Evolutionary conservation across 2,888 invertebrate genomes (phyloP).

Genomic region (Colletes collaris): DNA sequence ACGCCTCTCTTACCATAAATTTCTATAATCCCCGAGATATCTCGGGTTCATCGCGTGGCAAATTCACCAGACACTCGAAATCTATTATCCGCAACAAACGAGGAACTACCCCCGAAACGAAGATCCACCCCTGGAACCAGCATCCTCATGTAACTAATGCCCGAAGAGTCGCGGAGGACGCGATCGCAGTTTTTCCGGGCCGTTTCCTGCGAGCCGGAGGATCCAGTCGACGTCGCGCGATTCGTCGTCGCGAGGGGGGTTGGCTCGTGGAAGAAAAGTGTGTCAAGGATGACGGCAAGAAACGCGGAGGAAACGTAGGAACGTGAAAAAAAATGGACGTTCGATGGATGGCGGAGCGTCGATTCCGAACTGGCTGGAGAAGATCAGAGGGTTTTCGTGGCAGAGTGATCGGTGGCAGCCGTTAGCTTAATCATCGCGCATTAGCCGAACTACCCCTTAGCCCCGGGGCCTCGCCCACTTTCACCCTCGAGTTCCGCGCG

Average conservation of each 20-base stretch:
- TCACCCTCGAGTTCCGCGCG: slow-evolving; percentile 76
- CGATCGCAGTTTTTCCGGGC: slow-evolving; percentile 35
- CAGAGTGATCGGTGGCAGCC: slow-evolving; percentile 82
- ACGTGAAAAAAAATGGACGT: slow-evolving; percentile 61
- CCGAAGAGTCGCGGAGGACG: not conserved
- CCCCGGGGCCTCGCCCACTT: slow-evolving; percentile 75
- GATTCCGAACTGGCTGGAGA: slow-evolving; percentile 59
- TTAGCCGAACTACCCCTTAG: slow-evolving; percentile 79
- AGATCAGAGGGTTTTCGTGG: slow-evolving; percentile 78
- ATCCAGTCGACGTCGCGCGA: not conserved
- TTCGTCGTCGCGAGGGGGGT: not conserved
- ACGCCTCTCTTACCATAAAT: no score
- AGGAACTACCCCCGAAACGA: not conserved
- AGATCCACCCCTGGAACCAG: not conserved
- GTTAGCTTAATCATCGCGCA: slow-evolving; percentile 83
- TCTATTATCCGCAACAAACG: not conserved
- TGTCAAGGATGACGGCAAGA: slow-evolving; percentile 45
- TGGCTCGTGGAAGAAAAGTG: slow-evolving; percentile 17
- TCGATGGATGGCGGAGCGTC: slow-evolving; percentile 64
- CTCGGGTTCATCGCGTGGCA: not conserved
- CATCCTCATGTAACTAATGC: not conserved
- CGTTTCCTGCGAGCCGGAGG: slow-evolving; percentile 38
- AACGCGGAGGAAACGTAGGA: slow-evolving; percentile 12
- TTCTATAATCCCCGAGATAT: not conserved
- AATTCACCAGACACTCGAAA: not conserved